Conservation (phyloP, 2,113 vertebrate species). For the Pelvicachromis taeniatus region DNA sequence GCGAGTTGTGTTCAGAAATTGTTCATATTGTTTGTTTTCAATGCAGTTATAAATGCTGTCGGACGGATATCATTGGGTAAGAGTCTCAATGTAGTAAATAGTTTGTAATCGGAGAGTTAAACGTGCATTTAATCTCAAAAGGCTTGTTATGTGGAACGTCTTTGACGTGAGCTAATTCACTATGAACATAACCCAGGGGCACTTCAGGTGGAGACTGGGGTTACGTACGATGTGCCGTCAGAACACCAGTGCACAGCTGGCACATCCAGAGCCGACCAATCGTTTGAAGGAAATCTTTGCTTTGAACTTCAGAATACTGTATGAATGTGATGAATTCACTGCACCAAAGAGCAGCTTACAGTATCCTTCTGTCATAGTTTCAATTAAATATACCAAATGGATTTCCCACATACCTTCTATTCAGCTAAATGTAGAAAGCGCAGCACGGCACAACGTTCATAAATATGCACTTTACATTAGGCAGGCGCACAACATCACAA, state of each 20-base stretch:
- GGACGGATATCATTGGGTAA: background rate
- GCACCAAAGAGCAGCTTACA: too few species aligned
- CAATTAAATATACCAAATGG: background rate
- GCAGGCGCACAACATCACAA: background rate
- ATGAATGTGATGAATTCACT: slow-evolving; percentile 15
- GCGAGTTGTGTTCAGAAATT: background rate
- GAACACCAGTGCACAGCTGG: slow-evolving; percentile 17
- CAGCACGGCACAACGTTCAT: background rate
- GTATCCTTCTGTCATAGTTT: too few species aligned
- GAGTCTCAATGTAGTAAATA: slow-evolving; percentile 49
- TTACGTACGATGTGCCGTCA: slow-evolving; percentile 39
- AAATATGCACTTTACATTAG: background rate
- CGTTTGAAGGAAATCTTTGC: slow-evolving; percentile 35
- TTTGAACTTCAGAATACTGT: background rate
- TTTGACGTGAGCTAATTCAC: slow-evolving; percentile 77
- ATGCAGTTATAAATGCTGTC: background rate
- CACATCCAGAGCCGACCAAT: slow-evolving; percentile 34
- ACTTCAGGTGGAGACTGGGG: slow-evolving; percentile 58
- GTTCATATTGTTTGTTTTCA: slow-evolving; percentile 1
- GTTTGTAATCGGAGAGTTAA: slow-evolving; percentile 60
- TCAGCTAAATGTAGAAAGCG: background rate
- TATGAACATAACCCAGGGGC: slow-evolving; percentile 69
- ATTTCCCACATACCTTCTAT: background rate
- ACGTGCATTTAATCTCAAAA: slow-evolving; percentile 67
- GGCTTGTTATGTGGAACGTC: slow-evolving; percentile 63